Evolutionary conservation across 2,888 invertebrate genomes (phyloP).

Genomic region (Erebia epiphron): DNA sequence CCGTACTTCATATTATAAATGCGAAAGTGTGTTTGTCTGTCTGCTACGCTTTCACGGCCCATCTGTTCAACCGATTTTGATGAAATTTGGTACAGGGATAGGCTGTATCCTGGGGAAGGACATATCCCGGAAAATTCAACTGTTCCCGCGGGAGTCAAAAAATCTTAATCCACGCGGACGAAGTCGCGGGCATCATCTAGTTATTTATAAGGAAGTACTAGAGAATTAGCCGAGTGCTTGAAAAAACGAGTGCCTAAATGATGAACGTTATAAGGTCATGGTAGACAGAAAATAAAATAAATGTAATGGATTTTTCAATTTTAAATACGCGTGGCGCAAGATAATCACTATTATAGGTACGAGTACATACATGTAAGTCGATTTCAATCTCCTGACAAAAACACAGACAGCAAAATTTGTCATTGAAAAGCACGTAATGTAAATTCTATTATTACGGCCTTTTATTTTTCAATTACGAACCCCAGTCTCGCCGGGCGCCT

Average conservation of each 20-base stretch:
- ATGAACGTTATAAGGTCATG: background rate
- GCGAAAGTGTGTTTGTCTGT: too few species aligned
- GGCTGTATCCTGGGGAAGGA: too few species aligned
- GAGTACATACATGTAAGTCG: conserved; percentile 51
- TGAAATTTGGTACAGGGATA: too few species aligned
- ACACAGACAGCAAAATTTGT: conserved; percentile 76
- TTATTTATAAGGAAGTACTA: too few species aligned
- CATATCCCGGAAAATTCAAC: too few species aligned
- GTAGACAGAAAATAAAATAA: background rate
- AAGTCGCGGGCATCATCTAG: too few species aligned
- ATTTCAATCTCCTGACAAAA: conserved; percentile 74
- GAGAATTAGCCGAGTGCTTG: background rate
- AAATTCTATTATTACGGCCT: conserved; percentile 82
- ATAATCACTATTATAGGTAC: conserved; percentile 2
- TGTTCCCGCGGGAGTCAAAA: too few species aligned
- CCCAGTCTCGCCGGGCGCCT: conserved; percentile 66
- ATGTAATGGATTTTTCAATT: background rate
- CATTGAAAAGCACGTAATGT: conserved; percentile 79
- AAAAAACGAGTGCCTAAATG: background rate
- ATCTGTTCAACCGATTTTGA: too few species aligned
- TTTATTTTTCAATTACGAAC: conserved; percentile 82
- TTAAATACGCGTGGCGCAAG: background rate
- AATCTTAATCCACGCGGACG: too few species aligned
- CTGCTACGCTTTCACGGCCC: too few species aligned
- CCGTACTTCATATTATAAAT: too few species aligned